phyloP scores from a whole-genome alignment of 2,113 vertebrate genomes.

The Vidua macroura region DNA sequence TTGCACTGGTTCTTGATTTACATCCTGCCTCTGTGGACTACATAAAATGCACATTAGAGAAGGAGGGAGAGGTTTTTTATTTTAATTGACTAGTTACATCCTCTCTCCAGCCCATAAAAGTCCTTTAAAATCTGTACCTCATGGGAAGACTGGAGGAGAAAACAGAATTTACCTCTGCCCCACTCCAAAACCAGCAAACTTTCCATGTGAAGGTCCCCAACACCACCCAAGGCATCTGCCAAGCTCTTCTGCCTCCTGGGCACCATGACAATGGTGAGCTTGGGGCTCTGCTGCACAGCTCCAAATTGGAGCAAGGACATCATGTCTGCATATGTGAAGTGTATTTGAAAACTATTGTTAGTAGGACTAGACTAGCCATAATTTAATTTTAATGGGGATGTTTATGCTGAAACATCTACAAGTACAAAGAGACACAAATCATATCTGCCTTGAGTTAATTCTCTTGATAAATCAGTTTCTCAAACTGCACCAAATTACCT shows the following conservation, averaged over 20 bases:
- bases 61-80: background rate
- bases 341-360: background rate
- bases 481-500: slow-evolving; percentile 39
- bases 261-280: background rate
- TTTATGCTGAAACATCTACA: slow-evolving; percentile 44
- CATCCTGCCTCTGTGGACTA: background rate
- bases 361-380: background rate
- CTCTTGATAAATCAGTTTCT: slow-evolving; percentile 52
- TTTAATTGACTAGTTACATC: background rate
- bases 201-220: rapidly evolving
- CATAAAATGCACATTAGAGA: background rate
- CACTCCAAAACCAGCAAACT: background rate
- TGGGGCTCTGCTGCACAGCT: background rate
- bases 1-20: background rate
- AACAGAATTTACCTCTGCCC: background rate
- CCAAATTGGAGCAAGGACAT: background rate
- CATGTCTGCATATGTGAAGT: background rate
- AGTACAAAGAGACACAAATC: slow-evolving; percentile 30
- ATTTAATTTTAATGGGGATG: slow-evolving; percentile 49
- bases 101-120: background rate
- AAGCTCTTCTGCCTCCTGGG: background rate
- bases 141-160: background rate
- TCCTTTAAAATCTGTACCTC: background rate
- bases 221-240: rapidly evolving
- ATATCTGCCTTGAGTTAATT: slow-evolving; percentile 58